These are phyloP conservation scores for Aptenodytes patagonicus DNA, from an alignment of 2,113 vertebrate species.

Conservation along the genomic window DNA sequence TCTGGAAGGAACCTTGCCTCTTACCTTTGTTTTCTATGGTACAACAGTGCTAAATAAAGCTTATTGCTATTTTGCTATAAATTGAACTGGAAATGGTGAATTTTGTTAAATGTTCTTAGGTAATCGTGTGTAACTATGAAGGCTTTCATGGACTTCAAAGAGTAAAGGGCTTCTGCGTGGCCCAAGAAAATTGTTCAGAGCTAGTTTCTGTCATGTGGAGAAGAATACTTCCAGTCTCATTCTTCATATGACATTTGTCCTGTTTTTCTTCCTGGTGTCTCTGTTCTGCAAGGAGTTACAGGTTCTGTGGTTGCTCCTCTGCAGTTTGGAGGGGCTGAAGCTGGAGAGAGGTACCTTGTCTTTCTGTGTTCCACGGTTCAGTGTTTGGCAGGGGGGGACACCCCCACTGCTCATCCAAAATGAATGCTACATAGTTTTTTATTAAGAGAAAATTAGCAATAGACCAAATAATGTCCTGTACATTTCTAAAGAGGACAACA, in stretches of 20 bases:
- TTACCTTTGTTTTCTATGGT: neutral
- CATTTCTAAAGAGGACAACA: neutral
- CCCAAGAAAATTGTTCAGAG: neutral
- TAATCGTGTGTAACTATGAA: neutral
- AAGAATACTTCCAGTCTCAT: neutral
- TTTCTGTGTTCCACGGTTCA: neutral
- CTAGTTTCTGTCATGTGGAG: neutral
- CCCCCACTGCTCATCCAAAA: neutral
- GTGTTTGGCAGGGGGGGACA: neutral
- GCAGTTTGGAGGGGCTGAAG: neutral
- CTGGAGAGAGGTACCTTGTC: neutral
- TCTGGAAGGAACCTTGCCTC: neutral
- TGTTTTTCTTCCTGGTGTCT: neutral
- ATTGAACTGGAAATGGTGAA: neutral
- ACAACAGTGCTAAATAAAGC: neutral
- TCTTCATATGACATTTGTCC: neutral
- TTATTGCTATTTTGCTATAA: neutral
- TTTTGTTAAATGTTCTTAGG: neutral
- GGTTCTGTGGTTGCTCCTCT: neutral
- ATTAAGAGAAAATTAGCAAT: neutral
- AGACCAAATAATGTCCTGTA: neutral
- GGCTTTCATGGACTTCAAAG: neutral
- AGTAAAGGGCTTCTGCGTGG: neutral
- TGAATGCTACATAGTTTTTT: neutral
- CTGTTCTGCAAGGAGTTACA: neutral